These are phyloP conservation scores for Pteria penguin DNA, from an alignment of 2,888 invertebrate species.

Conservation along the genomic window DNA sequence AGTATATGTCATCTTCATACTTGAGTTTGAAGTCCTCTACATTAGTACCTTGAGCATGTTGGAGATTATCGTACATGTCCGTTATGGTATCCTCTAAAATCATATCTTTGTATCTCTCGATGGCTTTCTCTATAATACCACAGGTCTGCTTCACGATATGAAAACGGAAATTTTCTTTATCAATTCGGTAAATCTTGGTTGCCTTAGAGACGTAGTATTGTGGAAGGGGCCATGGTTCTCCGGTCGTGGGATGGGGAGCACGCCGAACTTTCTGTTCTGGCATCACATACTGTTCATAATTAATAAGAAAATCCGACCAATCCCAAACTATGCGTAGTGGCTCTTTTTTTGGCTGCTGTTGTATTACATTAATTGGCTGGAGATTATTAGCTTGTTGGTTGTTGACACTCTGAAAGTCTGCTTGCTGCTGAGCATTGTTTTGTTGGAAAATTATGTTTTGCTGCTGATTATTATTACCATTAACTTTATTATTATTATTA, in stretches of 20 bases:
- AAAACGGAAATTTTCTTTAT: conserved; percentile 62
- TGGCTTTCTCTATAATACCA: conserved; percentile 83
- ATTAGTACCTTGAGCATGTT: conserved; percentile 68
- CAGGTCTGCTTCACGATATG: conserved; percentile 81
- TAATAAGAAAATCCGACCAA: conserved; percentile 73
- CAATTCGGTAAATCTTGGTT: conserved; percentile 65
- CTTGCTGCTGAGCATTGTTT: conserved; percentile 5
- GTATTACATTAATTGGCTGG: conserved; percentile 7
- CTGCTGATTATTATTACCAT: conserved; percentile 19
- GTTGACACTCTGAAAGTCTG: conserved; percentile 3
- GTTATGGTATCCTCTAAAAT: conserved; percentile 77
- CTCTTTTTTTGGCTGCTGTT: conserved; percentile 39
- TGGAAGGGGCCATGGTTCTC: conserved; percentile 87
- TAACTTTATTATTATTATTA: not conserved
- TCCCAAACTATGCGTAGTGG: conserved; percentile 69
- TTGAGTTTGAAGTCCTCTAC: conserved; percentile 62
- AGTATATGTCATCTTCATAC: conserved; percentile 60
- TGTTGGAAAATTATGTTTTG: conserved; percentile 3
- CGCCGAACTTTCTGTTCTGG: conserved; percentile 76
- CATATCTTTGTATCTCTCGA: conserved; percentile 82
- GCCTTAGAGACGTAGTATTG: conserved; percentile 80
- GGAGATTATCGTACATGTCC: conserved; percentile 73
- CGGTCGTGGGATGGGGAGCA: conserved; percentile 78
- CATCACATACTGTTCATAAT: conserved; percentile 70
- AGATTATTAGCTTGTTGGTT: not conserved